Conservation (phyloP, 2,888 invertebrate genomes). For the Ophonus ardosiacus region DNA sequence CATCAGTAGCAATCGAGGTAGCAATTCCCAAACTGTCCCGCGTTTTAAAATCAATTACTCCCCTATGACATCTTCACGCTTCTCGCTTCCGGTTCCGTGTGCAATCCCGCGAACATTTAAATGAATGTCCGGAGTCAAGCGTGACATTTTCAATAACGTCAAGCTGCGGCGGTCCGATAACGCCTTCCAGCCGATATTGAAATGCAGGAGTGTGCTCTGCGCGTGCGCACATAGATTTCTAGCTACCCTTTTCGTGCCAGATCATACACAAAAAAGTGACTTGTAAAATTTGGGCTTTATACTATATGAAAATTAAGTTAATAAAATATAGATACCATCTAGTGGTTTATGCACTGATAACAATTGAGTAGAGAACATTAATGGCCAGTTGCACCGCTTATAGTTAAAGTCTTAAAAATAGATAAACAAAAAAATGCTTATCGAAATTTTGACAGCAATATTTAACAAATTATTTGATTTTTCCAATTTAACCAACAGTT, state of each 20-base stretch:
- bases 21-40: too few relatives aligned
- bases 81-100: neutral
- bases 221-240: constrained; percentile 19
- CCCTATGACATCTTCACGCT: too few relatives aligned
- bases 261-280: constrained; percentile 29
- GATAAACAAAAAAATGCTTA: too few relatives aligned
- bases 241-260: constrained; percentile 8
- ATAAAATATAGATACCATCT: constrained; percentile 1
- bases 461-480: too few relatives aligned
- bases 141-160: constrained; percentile 51
- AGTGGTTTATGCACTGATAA: neutral
- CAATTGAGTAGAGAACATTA: neutral
- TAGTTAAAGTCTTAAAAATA: too few relatives aligned
- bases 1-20: too few relatives aligned
- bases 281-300: constrained; percentile 33
- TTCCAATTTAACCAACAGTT: too few relatives aligned
- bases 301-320: neutral
- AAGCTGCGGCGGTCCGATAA: constrained; percentile 15
- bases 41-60: too few relatives aligned
- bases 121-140: neutral
- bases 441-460: too few relatives aligned
- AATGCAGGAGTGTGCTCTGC: neutral
- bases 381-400: too few relatives aligned
- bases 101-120: neutral
- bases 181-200: constrained; percentile 29